A percentile compares a stretch with the other conserved stretches of the same genome.
phyloP scores from a whole-genome alignment of 2,888 invertebrate species.

The Ditula angustiorana region DNA sequence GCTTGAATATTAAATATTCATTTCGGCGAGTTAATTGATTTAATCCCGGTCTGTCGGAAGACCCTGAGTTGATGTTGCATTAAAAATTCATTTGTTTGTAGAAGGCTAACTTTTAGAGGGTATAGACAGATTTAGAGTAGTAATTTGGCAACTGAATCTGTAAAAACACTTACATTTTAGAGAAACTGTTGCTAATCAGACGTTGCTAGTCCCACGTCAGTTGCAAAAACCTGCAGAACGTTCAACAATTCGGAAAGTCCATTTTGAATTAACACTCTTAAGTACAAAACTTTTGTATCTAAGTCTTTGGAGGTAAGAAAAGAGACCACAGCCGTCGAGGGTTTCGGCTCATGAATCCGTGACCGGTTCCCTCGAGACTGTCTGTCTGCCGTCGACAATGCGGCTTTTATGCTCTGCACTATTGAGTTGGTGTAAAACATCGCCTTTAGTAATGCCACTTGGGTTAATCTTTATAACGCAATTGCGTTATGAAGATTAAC shows the following conservation, averaged over 20 bases:
- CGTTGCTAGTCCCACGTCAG: neutral
- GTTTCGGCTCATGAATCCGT: conserved; percentile 48
- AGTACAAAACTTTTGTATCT: conserved; percentile 11
- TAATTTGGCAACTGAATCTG: neutral
- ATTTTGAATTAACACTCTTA: neutral
- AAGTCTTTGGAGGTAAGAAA: conserved; percentile 36
- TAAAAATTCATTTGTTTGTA: neutral
- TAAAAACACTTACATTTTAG: neutral
- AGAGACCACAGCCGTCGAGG: conserved; percentile 44
- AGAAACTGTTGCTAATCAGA: neutral
- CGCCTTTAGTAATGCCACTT: neutral
- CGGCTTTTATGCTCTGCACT: conserved; percentile 20
- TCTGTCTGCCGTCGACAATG: conserved; percentile 20
- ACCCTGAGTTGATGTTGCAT: neutral
- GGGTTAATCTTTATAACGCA: neutral
- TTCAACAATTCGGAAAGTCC: neutral
- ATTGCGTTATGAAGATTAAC: neutral
- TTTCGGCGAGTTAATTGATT: conserved; percentile 12
- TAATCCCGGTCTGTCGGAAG: neutral
- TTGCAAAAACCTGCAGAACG: neutral
- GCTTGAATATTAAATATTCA: conserved; percentile 10
- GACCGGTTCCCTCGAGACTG: conserved; percentile 36
- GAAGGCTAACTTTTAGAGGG: no score
- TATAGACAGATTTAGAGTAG: no score
- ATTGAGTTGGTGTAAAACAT: conserved; percentile 15